Evolutionary conservation across 2,888 invertebrate genomes (phyloP).

Genomic region (Tanypteryx hageni): DNA sequence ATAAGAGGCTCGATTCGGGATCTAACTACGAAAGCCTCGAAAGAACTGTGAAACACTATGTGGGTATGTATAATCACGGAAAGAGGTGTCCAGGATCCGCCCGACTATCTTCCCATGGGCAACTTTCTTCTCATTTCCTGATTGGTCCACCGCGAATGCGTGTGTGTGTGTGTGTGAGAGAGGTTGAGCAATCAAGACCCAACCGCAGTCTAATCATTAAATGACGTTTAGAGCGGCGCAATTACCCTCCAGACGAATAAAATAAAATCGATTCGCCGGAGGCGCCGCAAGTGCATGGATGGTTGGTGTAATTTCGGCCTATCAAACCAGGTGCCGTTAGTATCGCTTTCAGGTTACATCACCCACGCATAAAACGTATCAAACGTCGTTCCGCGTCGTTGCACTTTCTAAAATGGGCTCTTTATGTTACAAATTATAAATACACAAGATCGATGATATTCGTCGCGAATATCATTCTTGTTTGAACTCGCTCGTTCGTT

Average conservation of each 20-base stretch:
- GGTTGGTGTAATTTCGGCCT: not conserved
- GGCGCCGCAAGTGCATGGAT: conserved; percentile 5
- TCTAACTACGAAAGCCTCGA: no score
- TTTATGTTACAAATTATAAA: not conserved
- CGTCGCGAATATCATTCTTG: no score
- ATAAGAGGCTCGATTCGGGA: no score
- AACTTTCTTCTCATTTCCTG: no score
- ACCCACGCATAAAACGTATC: not conserved
- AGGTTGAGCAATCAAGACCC: not conserved
- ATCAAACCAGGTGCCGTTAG: not conserved
- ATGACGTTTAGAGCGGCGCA: not conserved
- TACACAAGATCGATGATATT: no score
- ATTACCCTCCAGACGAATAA: not conserved
- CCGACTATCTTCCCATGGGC: no score
- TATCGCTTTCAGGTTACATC: not conserved
- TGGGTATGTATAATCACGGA: no score
- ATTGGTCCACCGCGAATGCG: no score
- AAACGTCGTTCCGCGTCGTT: not conserved
- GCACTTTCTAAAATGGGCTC: not conserved
- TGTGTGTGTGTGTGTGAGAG: no score
- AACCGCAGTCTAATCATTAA: not conserved
- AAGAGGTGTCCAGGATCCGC: no score
- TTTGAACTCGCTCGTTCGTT: no score
- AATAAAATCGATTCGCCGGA: not conserved
- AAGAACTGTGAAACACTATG: no score